Evolutionary conservation across 2,113 vertebrate species (phyloP), one percentile per base, ranked within the genome.

Genomic region (Leucopsar rothschildi): DNA sequence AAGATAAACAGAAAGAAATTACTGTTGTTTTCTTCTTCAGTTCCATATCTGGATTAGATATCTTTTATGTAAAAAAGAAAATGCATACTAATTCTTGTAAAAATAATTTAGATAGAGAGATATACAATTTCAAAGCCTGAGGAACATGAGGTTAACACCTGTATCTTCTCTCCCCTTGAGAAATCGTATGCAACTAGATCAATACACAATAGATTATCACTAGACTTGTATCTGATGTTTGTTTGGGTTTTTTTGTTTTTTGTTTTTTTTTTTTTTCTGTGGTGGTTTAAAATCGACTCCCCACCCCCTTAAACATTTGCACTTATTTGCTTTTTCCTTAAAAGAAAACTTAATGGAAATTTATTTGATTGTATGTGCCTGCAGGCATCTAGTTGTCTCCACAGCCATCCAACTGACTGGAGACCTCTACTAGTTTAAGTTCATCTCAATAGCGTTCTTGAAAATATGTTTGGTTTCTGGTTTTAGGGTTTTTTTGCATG

Each of bases 381-480:
- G 31, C 17, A 69, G 45, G 33, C 2, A 37, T 47, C 29, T 86
- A 5, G 5, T 81, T 49, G 2, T 77, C 10, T 80, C 31, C 28
- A 50, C 12, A 56, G 7, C 3, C 60, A 14, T 73, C 73, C 52
- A 65, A 49, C 35, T 53, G 31, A 35, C 22, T 57, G n/a, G 5
- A 78, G 11, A 76, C 3, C 12, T 31, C 10, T 35, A 11, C 42
- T 31, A 47, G 4, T 63, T 86, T 25, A 53, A 79, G 7, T 9
- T 70, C 8, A 65, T 79, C 44, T 60, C 9, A 40, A 49, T 8
- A 44, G 19, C 5, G 49, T 55, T 52, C 47, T 50, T 70, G 12
- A 92, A 73, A 68, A 50, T 15, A 23, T 17, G 0, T 25, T 42
- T 25, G 8, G 1, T 0, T 37, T 53, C 56, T 20, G 4, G 9